Evolutionary conservation across 2,113 vertebrate genomes (phyloP).

Genomic region (Bolborhynchus lineola): DNA sequence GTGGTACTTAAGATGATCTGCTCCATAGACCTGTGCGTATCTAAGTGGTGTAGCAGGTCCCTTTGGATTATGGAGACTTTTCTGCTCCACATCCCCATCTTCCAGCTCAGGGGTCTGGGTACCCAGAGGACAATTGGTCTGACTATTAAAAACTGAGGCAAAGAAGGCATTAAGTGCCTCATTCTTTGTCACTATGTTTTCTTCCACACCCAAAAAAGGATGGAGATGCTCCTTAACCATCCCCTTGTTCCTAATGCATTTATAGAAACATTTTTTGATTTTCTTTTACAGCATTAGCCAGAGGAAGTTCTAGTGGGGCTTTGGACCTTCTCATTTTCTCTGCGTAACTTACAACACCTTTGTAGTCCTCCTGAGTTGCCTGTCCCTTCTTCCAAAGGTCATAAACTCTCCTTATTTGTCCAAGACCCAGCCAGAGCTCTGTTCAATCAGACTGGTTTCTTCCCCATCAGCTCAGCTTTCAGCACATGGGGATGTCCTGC

Average conservation of each 20-base stretch:
- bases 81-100: not conserved
- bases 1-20: not conserved
- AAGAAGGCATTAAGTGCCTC: not conserved
- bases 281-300: not conserved
- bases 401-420: not conserved
- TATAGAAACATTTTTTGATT: not conserved
- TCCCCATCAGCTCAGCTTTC: fast-evolving
- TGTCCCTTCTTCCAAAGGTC: not conserved
- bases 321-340: not conserved
- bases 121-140: not conserved
- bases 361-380: not conserved
- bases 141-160: not conserved
- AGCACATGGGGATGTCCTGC: not conserved
- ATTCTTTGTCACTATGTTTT: not conserved
- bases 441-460: not conserved
- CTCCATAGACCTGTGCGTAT: not conserved
- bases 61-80: not conserved
- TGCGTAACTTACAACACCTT: not conserved
- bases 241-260: not conserved
- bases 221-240: not conserved
- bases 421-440: not conserved
- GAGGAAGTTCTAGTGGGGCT: not conserved
- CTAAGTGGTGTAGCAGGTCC: not conserved
- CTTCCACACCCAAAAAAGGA: not conserved
- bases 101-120: not conserved